Percentiles rank a stretch among this genome's conserved stretches.
phyloP scores from a whole-genome alignment of 2,797 vertebrate species.

The Falco concolor region DNA sequence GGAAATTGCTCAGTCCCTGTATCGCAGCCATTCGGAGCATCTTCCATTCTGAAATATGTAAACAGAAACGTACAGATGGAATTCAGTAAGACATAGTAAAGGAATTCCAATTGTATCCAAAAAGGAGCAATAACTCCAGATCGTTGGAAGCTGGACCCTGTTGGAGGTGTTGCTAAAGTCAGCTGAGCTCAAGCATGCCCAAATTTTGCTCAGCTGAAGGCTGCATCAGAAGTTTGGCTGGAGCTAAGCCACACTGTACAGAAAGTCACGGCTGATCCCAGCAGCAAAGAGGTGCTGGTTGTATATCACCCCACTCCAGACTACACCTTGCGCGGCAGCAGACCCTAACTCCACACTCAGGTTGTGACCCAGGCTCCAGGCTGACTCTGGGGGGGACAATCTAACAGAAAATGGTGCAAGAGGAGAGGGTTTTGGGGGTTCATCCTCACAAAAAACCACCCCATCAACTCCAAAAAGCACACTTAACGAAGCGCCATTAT shows the following conservation, averaged over 20 bases:
- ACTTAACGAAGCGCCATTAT: background rate
- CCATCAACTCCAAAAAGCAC: background rate
- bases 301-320: background rate
- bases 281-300: background rate
- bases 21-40: background rate
- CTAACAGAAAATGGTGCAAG: background rate
- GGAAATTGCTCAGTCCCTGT: background rate
- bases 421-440: background rate
- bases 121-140: background rate
- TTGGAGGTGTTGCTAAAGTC: background rate
- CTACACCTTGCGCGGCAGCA: background rate
- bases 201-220: background rate
- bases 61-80: background rate
- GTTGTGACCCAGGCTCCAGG: background rate
- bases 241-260: background rate
- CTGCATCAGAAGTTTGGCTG: background rate
- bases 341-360: background rate
- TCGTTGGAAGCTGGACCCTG: background rate
- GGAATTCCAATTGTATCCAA: background rate
- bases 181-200: background rate
- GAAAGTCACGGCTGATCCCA: background rate
- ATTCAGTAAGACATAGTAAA: background rate
- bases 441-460: background rate
- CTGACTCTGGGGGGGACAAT: background rate
- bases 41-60: background rate